Evolutionary conservation across 2,888 invertebrate species (phyloP), one percentile per base, ranked within the genome.

Genomic region (Calliopum simillimum): DNA sequence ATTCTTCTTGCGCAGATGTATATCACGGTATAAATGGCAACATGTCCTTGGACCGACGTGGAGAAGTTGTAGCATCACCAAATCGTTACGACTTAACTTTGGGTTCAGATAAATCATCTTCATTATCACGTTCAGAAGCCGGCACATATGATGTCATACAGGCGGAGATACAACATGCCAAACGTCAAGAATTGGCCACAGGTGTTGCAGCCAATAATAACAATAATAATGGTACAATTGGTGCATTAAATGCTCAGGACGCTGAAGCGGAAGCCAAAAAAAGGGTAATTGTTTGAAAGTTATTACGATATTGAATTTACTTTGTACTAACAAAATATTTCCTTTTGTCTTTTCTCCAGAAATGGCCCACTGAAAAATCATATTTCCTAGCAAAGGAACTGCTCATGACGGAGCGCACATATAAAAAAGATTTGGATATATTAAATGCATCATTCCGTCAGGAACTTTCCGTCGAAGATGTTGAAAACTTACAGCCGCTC

Each of bases 381-480:
- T 96, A 95, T 86, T 96, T 92, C 84, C 91, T 96, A 76, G 93
- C 94, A 64, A 97, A 97, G 86, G 98, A 98, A 87, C 88, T 98
- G 77, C 89, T 98, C 68, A 97, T 97, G 95, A 98, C 97, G 0
- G 98, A 98, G 84, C 88, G 97, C 77, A 98, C 98, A 0, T 98
- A 97, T 86, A 95, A 95, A 82, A 94, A 96, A 80, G 98, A 98
- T 84, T 87, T 98, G 78, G 97, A 97, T 84, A 94, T 98, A 53
- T 90, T 98, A 73, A 95, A 95, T 84, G 90, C 93, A 83, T 92
- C 92, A 89, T 92, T 94, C 79, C 88, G 92, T 62, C 92, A 93
- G 79, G 92, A 93, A 80, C 86, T 92, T 25, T 88, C 89, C 41
- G 87, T 89, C 68, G 91, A 91, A 75, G 88, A 89, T 55, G 87